Base-by-base conservation (phyloP, 2,797 vertebrate species). In the Anisognathus igniventris region DNA sequence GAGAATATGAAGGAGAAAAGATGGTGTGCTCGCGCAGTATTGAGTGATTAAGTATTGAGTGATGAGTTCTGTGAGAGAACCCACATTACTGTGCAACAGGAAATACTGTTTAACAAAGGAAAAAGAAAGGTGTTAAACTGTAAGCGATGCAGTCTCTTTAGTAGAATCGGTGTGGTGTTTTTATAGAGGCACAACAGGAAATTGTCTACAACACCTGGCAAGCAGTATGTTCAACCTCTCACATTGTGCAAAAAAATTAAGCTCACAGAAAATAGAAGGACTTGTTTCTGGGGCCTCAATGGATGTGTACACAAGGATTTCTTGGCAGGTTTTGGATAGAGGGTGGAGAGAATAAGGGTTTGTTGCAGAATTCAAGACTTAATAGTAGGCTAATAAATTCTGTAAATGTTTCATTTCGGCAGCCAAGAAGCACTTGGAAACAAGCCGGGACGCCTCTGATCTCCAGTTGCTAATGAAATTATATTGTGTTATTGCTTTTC, bases 61-160 rank as follows among this genome's bases (percentile, higher is more conserved):
- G 65, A 14, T 80, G 74, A 91, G 30, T 12, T 71, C 61, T 64
- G 58, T 8, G 14, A 68, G 47, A 86, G 54, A 90, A 58, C 50
- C 10, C 2, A 1, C 54, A 54, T 45, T 75, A 28, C 31, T 6
- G 60, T 48, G 51, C 17, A 64, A 90, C 48, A 84, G 80, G 80
- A 96, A 92, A 84, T 60, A 37, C 22, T 64, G 79, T 66, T 88
- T 65, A 78, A 48, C 79, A 78, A 85, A 31, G 66, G 62, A 6
- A 16, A 37, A 54, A 62, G 61, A 56, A 86, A 64, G 28, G 79
- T 94, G 93, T 88, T 66, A 86, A 93, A 86, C 92, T 33, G 91
- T 74, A 61, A 51, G 70, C 5, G 3, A 37, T 16, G 18, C n/a
- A 50, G 57, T 48, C 27, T 20, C 53, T 66, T 85, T 21, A 44